Conservation (phyloP, 2,888 invertebrate genomes). For the Drosophila austrosaltans region DNA sequence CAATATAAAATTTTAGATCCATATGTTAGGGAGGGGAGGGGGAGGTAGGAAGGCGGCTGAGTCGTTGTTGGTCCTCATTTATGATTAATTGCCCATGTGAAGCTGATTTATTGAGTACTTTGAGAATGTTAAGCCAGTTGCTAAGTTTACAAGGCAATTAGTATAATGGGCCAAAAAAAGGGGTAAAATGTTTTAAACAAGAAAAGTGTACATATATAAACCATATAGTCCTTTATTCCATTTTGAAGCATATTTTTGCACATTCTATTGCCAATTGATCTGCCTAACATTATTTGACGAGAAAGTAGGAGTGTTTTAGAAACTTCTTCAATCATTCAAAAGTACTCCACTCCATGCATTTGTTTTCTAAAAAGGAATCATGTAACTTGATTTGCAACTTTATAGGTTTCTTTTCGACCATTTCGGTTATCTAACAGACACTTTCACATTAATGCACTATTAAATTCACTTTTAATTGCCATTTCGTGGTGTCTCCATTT, state of each 20-base stretch:
- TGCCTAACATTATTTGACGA: too few species aligned
- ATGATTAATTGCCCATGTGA: conserved; percentile 65
- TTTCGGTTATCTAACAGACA: not conserved
- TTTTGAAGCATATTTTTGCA: too few species aligned
- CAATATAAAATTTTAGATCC: conserved; percentile 26
- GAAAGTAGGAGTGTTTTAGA: too few species aligned
- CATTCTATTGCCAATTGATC: too few species aligned
- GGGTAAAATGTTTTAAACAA: not conserved
- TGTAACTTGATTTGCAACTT: too few species aligned
- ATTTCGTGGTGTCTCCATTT: not conserved
- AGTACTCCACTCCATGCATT: too few species aligned
- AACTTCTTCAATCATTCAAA: too few species aligned
- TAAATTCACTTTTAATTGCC: conserved; percentile 4
- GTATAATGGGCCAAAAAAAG: conserved; percentile 48
- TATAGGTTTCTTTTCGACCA: too few species aligned
- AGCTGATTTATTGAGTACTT: conserved; percentile 64
- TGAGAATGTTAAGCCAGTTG: conserved; percentile 40
- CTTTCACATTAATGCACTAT: not conserved
- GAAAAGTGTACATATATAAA: too few species aligned
- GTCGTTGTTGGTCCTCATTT: conserved; percentile 11
- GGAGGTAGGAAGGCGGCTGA: too few species aligned
- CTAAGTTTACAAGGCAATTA: conserved; percentile 54
- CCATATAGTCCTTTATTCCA: too few species aligned
- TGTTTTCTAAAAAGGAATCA: too few species aligned
- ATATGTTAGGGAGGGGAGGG: not conserved